Percentiles rank a stretch among this genome's conserved stretches.
Evolutionary conservation across 2,113 vertebrate genomes (phyloP).

Genomic region (Grus americana): DNA sequence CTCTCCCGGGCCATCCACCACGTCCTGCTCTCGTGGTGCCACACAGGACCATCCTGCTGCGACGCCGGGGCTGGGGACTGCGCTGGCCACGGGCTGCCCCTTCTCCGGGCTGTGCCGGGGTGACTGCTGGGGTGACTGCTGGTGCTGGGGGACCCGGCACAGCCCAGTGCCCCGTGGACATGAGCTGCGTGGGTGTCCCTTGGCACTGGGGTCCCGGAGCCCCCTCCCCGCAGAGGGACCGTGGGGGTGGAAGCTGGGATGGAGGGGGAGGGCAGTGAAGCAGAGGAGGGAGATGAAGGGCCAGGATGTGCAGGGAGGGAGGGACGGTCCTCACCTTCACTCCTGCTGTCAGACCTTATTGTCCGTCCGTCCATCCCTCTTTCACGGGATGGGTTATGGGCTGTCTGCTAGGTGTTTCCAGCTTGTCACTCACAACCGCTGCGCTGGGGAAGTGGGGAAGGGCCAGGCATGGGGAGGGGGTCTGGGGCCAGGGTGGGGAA

Average conservation of each 20-base stretch:
- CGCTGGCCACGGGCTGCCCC: background rate
- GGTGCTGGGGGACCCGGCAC: background rate
- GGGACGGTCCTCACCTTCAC: too few species aligned
- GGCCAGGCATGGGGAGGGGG: too few species aligned
- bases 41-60: background rate
- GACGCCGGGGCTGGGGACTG: background rate
- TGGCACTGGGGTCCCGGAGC: background rate
- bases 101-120: background rate
- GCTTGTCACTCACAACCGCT: too few species aligned
- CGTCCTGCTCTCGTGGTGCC: background rate
- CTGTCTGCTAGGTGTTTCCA: too few species aligned
- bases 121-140: background rate
- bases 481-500: too few species aligned
- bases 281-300: background rate
- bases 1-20: background rate
- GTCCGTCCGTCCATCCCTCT: too few species aligned
- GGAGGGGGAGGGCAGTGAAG: background rate
- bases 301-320: background rate
- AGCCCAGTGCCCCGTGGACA: background rate
- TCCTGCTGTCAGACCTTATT: too few species aligned
- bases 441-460: too few species aligned
- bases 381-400: too few species aligned
- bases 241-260: background rate
- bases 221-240: background rate
- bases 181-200: rapidly evolving